Evolutionary conservation across 2,113 vertebrate genomes (phyloP).

Genomic region (Toxostoma redivivum): DNA sequence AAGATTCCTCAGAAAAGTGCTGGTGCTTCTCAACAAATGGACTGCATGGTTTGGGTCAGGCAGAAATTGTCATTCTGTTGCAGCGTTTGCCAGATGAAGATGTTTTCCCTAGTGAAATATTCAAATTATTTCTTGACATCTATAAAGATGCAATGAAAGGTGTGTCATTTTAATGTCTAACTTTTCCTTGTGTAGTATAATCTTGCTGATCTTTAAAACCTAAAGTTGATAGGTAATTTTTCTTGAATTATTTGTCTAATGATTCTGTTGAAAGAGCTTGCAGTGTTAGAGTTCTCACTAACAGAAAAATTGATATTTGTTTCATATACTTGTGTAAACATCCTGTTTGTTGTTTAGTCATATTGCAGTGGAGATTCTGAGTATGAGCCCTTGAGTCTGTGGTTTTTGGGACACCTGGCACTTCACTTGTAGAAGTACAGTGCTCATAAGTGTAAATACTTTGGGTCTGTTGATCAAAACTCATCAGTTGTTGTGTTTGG

Average conservation of each 20-base stretch:
- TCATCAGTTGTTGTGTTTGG: neutral
- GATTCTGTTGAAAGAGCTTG: neutral
- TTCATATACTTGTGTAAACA: neutral
- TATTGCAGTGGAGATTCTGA: neutral
- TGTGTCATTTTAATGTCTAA: slow-evolving; percentile 53
- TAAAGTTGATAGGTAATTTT: neutral
- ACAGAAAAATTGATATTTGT: neutral
- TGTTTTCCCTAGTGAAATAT: slow-evolving; percentile 84
- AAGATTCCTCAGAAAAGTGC: slow-evolving; percentile 84
- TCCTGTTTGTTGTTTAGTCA: neutral
- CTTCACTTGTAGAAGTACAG: neutral
- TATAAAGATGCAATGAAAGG: slow-evolving; percentile 92
- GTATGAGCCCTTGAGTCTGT: fast-evolving
- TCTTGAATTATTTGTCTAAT: neutral
- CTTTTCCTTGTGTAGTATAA: neutral
- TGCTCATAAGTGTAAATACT: neutral
- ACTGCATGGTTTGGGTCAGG: slow-evolving; percentile 89
- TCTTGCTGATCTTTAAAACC: neutral
- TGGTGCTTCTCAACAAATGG: slow-evolving; percentile 94
- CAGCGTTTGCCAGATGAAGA: slow-evolving; percentile 85
- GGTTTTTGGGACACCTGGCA: neutral
- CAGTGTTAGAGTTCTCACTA: neutral
- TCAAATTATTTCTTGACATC: slow-evolving; percentile 84
- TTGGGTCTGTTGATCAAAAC: neutral
- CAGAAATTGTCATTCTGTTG: slow-evolving; percentile 88